A percentile compares a stretch with the other conserved stretches of the same genome.
phyloP scores from a whole-genome alignment of 2,888 invertebrate species.

The Polydrusus tereticollis region DNA sequence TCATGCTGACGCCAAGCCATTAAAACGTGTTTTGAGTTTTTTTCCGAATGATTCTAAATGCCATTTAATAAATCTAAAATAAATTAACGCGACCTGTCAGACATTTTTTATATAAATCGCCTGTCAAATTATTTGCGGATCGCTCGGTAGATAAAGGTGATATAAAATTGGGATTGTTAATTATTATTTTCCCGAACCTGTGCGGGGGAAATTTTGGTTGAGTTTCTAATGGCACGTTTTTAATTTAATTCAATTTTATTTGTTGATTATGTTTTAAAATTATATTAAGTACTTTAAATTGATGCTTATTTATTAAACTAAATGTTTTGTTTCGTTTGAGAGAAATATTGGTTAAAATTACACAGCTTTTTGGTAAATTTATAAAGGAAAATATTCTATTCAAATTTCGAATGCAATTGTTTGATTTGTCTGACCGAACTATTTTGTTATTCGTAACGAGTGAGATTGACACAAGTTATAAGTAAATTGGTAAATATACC shows the following conservation, averaged over 20 bases:
- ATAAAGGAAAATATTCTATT: too few species aligned
- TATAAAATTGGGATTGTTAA: background rate
- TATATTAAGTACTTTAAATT: background rate
- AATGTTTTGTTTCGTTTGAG: too few species aligned
- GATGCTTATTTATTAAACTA: too few species aligned
- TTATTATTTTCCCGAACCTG: slow-evolving; percentile 7
- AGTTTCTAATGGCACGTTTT: background rate
- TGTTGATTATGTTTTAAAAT: too few species aligned
- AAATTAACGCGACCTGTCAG: slow-evolving; percentile 23
- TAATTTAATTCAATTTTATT: too few species aligned
- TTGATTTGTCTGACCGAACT: too few species aligned
- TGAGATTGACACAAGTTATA: background rate
- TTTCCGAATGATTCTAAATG: slow-evolving; percentile 12
- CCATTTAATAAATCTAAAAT: slow-evolving; percentile 36
- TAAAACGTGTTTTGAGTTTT: slow-evolving; percentile 25
- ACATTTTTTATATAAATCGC: slow-evolving; percentile 31
- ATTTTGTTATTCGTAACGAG: too few species aligned
- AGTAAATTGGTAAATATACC: background rate
- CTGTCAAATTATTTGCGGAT: background rate
- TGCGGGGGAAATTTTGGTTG: background rate
- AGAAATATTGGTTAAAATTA: too few species aligned
- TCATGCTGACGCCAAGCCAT: slow-evolving; percentile 25
- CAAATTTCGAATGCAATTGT: too few species aligned
- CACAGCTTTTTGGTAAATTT: too few species aligned
- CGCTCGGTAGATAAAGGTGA: slow-evolving; percentile 3